phyloP scores from a whole-genome alignment of 2,113 vertebrate species.

The Strix uralensis region DNA sequence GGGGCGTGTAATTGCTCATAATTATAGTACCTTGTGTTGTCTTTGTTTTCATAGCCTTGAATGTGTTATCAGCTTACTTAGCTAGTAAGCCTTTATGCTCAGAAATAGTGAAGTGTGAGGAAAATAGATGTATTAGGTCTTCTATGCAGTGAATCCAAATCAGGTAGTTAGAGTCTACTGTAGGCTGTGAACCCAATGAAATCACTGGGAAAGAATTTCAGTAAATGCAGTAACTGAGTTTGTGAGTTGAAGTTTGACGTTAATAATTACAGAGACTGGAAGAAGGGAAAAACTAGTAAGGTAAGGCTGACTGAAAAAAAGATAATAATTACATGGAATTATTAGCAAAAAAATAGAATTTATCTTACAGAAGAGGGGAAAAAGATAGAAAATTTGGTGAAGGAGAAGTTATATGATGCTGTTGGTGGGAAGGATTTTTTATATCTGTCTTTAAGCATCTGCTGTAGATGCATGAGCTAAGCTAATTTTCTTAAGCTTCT shows the following conservation, averaged over 20 bases:
- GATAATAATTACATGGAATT: background rate
- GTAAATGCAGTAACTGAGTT: background rate
- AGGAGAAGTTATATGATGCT: background rate
- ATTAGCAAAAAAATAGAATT: background rate
- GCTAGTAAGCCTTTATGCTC: background rate
- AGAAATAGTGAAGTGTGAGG: background rate
- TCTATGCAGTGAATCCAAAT: background rate
- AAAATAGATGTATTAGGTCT: background rate
- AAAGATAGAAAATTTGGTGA: background rate
- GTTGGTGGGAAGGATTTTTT: background rate
- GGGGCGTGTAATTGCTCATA: background rate
- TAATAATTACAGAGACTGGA: background rate
- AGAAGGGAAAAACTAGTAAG: background rate
- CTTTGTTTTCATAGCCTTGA: background rate
- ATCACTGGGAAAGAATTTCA: background rate
- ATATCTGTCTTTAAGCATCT: background rate
- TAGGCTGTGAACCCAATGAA: background rate
- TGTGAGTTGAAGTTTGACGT: background rate
- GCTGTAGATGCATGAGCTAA: background rate
- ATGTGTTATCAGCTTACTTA: background rate
- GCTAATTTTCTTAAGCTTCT: background rate
- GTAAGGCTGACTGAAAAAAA: background rate
- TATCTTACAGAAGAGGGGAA: background rate
- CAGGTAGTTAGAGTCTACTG: background rate
- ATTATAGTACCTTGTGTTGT: background rate